Evolutionary conservation across 2,113 vertebrate species (phyloP), one percentile per base, ranked within the genome.

Genomic region (Vulpes ferrilata): DNA sequence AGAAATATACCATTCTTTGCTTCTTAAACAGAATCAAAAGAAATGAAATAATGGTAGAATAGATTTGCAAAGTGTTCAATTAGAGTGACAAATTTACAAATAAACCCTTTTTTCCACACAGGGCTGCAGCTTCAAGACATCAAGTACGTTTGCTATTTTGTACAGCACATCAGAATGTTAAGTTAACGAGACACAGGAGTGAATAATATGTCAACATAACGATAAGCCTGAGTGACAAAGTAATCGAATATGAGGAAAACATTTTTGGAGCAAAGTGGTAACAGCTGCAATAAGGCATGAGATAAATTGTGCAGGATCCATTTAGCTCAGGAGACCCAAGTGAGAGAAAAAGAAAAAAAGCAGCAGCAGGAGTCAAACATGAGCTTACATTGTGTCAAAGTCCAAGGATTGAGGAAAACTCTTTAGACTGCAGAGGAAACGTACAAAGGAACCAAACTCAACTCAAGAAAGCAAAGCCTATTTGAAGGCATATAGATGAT

Each of bases 241-340:
- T 87, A 97, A 98, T 93, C 74, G 19, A 96, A 88, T 90, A 97
- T 74, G 98, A 98, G 96, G 97, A 98, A 98, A 97, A 87, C 84
- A 25, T 88, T 98, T 96, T 97, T 60, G 93, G 67, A 98, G 96
- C 89, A 96, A 98, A 98, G 94, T 93, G 90, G 94, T 97, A 95
- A 97, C 97, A 98, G 93, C 97, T 98, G 95, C 73, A 98, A 81
- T 89, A 86, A 59, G 82, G 67, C 96, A 90, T 7, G 89, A 97
- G 97, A 84, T 98, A 90, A 98, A 98, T 87, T 76, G 87, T 93
- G 53, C 62, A 78, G 93, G 84, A 95, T 90, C 86, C 87, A 3
- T 7, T 48, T 43, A 83, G 48, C 94, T 96, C 69, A 57, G 67
- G 95, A 95, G 93, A 97, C 60, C n/a, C 53, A 76, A 95, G 51